phyloP scores from a whole-genome alignment of 2,113 vertebrate species.

The Hiodon tergisus region DNA sequence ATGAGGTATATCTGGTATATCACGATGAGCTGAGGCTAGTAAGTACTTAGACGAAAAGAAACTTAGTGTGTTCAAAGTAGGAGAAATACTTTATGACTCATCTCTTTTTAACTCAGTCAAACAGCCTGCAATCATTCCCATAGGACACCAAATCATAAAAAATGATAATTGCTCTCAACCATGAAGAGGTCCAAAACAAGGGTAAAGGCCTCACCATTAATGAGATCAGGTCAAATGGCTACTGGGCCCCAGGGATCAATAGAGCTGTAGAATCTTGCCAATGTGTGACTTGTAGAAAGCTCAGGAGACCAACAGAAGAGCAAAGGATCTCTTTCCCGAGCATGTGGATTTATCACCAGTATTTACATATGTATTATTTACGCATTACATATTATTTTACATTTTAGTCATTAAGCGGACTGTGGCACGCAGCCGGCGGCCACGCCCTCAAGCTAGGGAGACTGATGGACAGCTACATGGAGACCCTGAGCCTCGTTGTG shows the following conservation, averaged over 20 bases:
- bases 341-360: background rate
- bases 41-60: background rate
- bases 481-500: no score
- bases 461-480: no score
- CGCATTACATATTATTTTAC: no score
- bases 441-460: no score
- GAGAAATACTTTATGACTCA: background rate
- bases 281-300: slow-evolving; percentile 1
- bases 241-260: background rate
- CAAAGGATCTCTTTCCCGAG: background rate
- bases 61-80: background rate
- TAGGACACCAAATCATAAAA: background rate
- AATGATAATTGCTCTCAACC: background rate
- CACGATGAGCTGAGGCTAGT: background rate
- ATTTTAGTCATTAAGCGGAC: no score
- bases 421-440: background rate
- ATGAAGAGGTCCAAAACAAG: background rate
- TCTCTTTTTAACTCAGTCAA: background rate
- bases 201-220: slow-evolving; percentile 11
- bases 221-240: background rate
- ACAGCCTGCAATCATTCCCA: background rate
- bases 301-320: background rate
- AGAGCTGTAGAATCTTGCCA: background rate
- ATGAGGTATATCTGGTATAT: background rate
- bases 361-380: background rate